Evolutionary conservation across 2,797 vertebrate genomes (phyloP).

Genomic region (Thaleichthys pacificus): DNA sequence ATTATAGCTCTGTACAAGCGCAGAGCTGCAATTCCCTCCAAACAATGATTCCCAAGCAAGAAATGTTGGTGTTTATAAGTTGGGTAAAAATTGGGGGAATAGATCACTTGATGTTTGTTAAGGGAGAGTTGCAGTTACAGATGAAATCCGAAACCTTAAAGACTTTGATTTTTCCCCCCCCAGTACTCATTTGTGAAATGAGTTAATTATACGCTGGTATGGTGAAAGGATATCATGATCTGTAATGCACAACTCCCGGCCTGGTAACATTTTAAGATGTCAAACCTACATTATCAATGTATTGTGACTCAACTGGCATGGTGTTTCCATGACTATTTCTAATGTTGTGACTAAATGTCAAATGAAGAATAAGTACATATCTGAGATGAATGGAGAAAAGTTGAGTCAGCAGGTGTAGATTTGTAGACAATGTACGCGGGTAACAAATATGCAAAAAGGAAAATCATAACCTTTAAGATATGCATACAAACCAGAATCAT

Average conservation of each 20-base stretch:
- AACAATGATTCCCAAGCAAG: conserved; percentile 47
- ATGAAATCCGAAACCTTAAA: neutral
- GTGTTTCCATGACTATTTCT: conserved; percentile 45
- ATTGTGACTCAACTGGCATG: conserved; percentile 30
- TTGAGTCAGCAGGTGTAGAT: conserved; percentile 40
- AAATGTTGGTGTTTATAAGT: conserved; percentile 45
- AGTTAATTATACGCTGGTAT: conserved; percentile 45
- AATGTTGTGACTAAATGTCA: conserved; percentile 35
- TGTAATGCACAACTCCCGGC: conserved; percentile 45
- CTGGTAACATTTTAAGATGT: conserved; percentile 35
- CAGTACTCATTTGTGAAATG: conserved; percentile 19
- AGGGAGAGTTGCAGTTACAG: conserved; percentile 38
- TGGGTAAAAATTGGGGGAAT: conserved; percentile 37
- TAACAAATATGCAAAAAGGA: conserved; percentile 60
- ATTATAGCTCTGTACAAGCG: conserved; percentile 38
- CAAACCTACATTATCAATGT: conserved; percentile 39
- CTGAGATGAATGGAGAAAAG: conserved; percentile 39
- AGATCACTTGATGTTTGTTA: conserved; percentile 53
- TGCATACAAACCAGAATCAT: conserved; percentile 37
- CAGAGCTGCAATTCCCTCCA: conserved; percentile 49
- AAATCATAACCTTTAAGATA: conserved; percentile 53
- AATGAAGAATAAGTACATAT: conserved; percentile 38
- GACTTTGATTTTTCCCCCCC: too few relatives aligned
- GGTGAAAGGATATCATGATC: conserved; percentile 42
- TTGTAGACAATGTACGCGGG: conserved; percentile 53